Evolutionary conservation across 2,797 vertebrate genomes (phyloP).

Genomic region (Gymnothorax reevesii): DNA sequence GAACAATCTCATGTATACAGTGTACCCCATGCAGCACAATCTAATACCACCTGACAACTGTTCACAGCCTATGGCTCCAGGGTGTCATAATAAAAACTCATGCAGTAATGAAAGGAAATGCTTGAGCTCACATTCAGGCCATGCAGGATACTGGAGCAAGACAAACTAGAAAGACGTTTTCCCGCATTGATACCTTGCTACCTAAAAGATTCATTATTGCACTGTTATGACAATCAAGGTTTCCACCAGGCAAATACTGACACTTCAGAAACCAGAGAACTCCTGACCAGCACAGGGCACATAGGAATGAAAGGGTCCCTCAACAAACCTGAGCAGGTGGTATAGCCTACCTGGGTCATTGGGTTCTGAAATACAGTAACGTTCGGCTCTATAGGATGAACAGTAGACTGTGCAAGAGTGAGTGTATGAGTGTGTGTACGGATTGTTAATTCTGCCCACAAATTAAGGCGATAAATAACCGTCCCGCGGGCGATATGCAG

Average conservation of each 20-base stretch:
- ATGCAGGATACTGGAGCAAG: not conserved
- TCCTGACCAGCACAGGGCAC: too few species aligned
- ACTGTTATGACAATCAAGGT: too few species aligned
- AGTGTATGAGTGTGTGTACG: not conserved
- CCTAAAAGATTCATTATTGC: too few species aligned
- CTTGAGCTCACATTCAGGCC: not conserved
- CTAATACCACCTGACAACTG: not conserved
- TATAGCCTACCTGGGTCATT: not conserved
- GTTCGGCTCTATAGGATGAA: not conserved
- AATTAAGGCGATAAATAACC: not conserved
- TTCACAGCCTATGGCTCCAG: not conserved
- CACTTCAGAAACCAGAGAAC: too few species aligned
- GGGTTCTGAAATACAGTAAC: not conserved
- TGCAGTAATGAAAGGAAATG: not conserved
- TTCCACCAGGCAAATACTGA: too few species aligned
- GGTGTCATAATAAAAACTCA: not conserved
- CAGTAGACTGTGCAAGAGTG: not conserved
- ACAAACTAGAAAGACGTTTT: not conserved
- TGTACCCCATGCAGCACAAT: too few species aligned
- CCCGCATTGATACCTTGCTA: too few species aligned
- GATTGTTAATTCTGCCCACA: not conserved
- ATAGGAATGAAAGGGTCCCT: too few species aligned
- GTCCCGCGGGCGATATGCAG: not conserved
- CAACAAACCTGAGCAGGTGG: too few species aligned
- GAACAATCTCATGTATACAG: too few species aligned